Evolutionary conservation across 2,797 vertebrate genomes (phyloP).

Genomic region (Pampus argenteus): DNA sequence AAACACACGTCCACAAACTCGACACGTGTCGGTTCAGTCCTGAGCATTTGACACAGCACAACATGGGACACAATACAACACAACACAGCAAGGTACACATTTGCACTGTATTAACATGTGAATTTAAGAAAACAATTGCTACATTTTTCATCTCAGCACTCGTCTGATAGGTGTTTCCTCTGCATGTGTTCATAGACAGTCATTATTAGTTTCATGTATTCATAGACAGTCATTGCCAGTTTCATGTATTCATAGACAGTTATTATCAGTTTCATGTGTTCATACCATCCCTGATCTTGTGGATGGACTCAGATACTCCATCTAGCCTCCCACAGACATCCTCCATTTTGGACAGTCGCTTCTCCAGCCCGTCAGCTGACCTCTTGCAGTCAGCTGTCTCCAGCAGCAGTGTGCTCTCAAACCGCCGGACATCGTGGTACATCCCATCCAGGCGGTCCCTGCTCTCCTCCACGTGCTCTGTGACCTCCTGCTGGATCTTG

Average conservation of each 20-base stretch:
- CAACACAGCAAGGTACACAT: too few species aligned
- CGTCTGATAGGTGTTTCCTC: too few species aligned
- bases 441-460: slow-evolving; percentile 83
- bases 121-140: too few species aligned
- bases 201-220: background rate
- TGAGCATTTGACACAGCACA: slow-evolving; percentile 3
- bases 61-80: background rate
- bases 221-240: background rate
- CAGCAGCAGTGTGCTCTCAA: slow-evolving; percentile 77
- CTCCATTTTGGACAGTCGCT: slow-evolving; percentile 91
- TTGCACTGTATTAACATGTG: too few species aligned
- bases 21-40: slow-evolving; percentile 88
- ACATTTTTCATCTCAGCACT: too few species aligned
- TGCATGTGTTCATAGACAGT: too few species aligned
- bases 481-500: slow-evolving; percentile 90
- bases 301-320: slow-evolving; percentile 86
- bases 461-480: slow-evolving; percentile 87
- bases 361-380: slow-evolving; percentile 87
- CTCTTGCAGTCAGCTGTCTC: slow-evolving; percentile 84
- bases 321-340: slow-evolving; percentile 90
- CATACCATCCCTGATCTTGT: slow-evolving; percentile 88
- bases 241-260: too few species aligned
- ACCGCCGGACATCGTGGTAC: slow-evolving; percentile 81
- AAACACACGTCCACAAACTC: slow-evolving; percentile 89
- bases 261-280: background rate